Conservation (phyloP, 2,797 vertebrate genomes). For the Ateles fusciceps region DNA sequence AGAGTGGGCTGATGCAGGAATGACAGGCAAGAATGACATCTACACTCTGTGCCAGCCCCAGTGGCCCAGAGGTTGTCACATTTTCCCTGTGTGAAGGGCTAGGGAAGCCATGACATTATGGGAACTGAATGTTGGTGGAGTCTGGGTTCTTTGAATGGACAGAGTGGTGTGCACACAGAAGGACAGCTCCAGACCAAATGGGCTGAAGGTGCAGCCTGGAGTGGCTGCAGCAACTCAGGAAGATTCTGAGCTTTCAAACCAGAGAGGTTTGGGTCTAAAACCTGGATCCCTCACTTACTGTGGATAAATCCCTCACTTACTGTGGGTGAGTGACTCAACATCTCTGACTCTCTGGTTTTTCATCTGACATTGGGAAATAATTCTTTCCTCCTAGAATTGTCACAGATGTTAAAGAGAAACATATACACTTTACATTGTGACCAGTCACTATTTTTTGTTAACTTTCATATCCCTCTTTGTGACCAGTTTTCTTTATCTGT, state of each 20-base stretch:
- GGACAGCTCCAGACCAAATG: too few species aligned
- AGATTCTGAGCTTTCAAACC: not conserved
- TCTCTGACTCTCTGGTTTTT: not conserved
- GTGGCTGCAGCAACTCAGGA: rapidly evolving
- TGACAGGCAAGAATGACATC: rapidly evolving
- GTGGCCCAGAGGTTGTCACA: rapidly evolving
- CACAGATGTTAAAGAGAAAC: too few species aligned
- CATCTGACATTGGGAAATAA: not conserved
- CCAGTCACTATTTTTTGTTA: too few species aligned
- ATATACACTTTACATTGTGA: rapidly evolving
- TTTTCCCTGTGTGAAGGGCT: not conserved
- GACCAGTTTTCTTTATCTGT: not conserved
- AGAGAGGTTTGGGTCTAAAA: not conserved
- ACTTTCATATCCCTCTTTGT: not conserved
- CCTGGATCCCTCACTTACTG: not conserved
- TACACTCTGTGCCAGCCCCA: not conserved
- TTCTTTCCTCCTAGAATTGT: not conserved
- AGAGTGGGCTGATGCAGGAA: rapidly evolving
- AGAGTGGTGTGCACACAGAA: not conserved
- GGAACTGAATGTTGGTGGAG: too few species aligned
- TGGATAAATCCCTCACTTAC: not conserved
- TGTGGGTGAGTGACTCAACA: not conserved
- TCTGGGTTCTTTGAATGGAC: rapidly evolving
- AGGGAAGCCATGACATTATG: rapidly evolving
- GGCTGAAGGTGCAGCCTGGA: not conserved